Evolutionary conservation across 2,797 vertebrate genomes (phyloP).

Genomic region (Bucorvus abyssinicus): DNA sequence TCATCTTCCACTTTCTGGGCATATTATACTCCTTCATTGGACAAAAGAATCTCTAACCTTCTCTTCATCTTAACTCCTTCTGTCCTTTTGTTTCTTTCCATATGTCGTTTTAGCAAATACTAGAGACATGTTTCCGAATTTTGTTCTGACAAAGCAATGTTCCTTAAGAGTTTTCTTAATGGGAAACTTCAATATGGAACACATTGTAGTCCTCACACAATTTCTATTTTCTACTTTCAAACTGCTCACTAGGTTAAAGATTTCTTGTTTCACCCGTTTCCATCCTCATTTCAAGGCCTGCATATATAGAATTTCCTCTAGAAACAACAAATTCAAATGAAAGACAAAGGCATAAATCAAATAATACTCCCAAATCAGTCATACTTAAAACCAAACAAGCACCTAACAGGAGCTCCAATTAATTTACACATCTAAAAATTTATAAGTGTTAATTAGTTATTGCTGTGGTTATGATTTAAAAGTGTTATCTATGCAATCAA

Average conservation of each 20-base stretch:
- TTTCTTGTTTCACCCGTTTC: neutral
- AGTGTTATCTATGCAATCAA: slow-evolving; percentile 40
- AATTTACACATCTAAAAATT: neutral
- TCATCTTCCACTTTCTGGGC: neutral
- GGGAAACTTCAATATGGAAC: neutral
- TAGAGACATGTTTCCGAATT: neutral
- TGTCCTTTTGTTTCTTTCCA: neutral
- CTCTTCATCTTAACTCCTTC: neutral
- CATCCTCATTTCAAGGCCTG: neutral
- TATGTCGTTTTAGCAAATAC: neutral
- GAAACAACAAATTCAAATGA: neutral
- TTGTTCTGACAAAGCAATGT: neutral
- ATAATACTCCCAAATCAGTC: neutral
- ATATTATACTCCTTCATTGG: neutral
- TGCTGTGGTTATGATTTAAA: neutral
- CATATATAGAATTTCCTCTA: neutral
- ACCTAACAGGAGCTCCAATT: neutral
- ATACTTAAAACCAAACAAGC: neutral
- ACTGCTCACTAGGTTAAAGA: neutral
- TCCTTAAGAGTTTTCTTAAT: neutral
- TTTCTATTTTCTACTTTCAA: neutral
- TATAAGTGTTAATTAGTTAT: slow-evolving; percentile 13
- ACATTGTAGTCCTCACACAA: neutral
- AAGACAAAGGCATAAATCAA: neutral
- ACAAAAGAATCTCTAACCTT: neutral